Evolutionary conservation across 2,797 vertebrate species (phyloP).

Genomic region (Crenuchus spilurus): DNA sequence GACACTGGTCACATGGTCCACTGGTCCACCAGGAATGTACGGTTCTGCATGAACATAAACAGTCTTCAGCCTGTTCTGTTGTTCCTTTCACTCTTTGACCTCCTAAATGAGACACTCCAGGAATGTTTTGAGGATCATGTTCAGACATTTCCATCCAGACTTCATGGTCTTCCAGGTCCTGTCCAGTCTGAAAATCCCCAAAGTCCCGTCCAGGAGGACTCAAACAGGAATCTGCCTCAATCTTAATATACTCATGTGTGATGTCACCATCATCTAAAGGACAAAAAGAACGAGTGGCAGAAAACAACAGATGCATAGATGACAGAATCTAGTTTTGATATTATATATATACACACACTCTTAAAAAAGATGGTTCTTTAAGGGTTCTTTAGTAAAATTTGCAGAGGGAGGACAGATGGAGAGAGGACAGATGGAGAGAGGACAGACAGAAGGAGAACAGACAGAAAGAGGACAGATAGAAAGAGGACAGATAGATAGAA

Average conservation of each 20-base stretch:
- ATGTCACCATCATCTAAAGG: conserved; percentile 9
- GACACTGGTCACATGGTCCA: background rate
- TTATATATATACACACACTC: too few relatives aligned
- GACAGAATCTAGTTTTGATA: too few relatives aligned
- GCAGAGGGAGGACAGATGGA: too few relatives aligned
- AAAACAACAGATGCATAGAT: too few relatives aligned
- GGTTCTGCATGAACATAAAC: background rate
- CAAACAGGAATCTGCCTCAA: conserved; percentile 7
- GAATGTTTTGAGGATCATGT: background rate
- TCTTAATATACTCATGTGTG: background rate
- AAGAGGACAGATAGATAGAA: too few relatives aligned
- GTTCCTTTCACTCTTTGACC: background rate
- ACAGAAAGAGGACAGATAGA: too few relatives aligned
- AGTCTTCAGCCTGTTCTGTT: background rate
- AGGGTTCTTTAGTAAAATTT: too few relatives aligned
- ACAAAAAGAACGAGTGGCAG: background rate
- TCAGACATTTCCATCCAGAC: conserved; percentile 6
- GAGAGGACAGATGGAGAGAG: too few relatives aligned
- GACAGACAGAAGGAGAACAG: too few relatives aligned
- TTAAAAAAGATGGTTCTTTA: too few relatives aligned
- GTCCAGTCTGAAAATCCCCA: background rate
- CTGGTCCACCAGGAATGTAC: background rate
- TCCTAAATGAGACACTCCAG: background rate
- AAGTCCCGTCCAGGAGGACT: background rate
- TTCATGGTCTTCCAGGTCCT: background rate